Percentiles rank a stretch among this genome's conserved stretches.
These are phyloP conservation scores for Meloidogyne hapla DNA, from an alignment of 1,140 invertebrate species.

Conservation along the genomic window DNA sequence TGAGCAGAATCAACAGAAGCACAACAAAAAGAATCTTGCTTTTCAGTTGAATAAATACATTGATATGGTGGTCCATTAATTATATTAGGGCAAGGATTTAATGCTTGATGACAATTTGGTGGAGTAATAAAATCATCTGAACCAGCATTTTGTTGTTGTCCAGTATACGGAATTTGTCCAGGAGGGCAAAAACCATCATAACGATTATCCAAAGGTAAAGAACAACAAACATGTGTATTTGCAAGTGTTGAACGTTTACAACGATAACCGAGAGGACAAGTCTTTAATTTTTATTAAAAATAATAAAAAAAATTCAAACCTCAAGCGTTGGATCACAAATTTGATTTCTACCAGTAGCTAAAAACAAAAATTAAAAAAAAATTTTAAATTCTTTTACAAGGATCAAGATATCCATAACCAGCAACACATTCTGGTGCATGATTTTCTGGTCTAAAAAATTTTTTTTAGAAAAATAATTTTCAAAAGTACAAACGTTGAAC, in stretches of 20 bases:
- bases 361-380: background rate
- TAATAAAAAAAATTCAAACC: background rate
- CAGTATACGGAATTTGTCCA: constrained; percentile 56
- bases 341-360: constrained; percentile 45
- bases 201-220: constrained; percentile 41
- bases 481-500: constrained; percentile 38
- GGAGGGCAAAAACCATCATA: constrained; percentile 58
- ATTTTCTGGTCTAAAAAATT: constrained; percentile 32
- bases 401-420: constrained; percentile 58
- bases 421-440: constrained; percentile 55
- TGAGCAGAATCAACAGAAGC: constrained; percentile 55
- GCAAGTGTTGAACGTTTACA: constrained; percentile 58
- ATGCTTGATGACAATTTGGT: constrained; percentile 59
- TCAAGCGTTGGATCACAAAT: constrained; percentile 46
- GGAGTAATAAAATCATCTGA: constrained; percentile 34
- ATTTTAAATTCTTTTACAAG: constrained; percentile 24
- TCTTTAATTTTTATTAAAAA: background rate
- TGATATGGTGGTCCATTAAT: constrained; percentile 53
- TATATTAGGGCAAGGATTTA: constrained; percentile 56
- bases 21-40: constrained; percentile 62
- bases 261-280: constrained; percentile 49
- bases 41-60: constrained; percentile 62
- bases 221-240: constrained; percentile 56
- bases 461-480: background rate
- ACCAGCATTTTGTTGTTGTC: constrained; percentile 32